These are phyloP conservation scores for Engystomops pustulosus DNA, from an alignment of 2,113 vertebrate species.

Conservation along the genomic window DNA sequence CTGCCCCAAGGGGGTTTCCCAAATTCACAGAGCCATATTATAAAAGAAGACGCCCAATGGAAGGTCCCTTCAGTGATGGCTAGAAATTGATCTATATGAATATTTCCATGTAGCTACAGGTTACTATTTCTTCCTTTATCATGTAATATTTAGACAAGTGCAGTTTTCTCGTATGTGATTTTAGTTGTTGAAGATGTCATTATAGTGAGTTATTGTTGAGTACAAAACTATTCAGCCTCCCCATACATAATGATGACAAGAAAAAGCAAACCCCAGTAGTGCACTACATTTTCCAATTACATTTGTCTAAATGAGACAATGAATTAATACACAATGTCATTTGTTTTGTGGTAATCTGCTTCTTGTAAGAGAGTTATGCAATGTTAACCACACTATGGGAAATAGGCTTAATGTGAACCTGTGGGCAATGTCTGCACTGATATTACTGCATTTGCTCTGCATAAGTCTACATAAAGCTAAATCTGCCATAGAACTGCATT, in stretches of 20 bases:
- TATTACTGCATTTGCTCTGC: background rate
- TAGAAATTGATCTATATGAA: too few relatives aligned
- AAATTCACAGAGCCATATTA: too few relatives aligned
- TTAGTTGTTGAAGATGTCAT: slow-evolving; percentile 14
- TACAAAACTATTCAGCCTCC: background rate
- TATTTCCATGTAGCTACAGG: background rate
- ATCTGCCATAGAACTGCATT: background rate
- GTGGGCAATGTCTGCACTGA: background rate
- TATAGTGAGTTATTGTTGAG: background rate
- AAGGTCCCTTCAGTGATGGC: too few relatives aligned
- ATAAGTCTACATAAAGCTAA: background rate
- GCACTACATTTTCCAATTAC: background rate
- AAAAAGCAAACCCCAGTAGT: background rate
- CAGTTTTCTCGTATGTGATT: background rate
- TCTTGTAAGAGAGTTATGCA: background rate
- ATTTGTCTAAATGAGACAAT: slow-evolving; percentile 10
- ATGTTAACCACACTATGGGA: background rate
- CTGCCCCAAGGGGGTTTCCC: too few relatives aligned
- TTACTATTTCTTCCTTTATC: background rate
- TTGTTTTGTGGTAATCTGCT: background rate
- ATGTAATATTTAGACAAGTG: background rate
- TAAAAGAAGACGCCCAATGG: too few relatives aligned
- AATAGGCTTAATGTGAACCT: background rate
- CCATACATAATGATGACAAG: background rate
- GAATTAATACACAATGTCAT: background rate